Conservation (phyloP, 2,113 vertebrate species). For the Chiloscyllium plagiosum region DNA sequence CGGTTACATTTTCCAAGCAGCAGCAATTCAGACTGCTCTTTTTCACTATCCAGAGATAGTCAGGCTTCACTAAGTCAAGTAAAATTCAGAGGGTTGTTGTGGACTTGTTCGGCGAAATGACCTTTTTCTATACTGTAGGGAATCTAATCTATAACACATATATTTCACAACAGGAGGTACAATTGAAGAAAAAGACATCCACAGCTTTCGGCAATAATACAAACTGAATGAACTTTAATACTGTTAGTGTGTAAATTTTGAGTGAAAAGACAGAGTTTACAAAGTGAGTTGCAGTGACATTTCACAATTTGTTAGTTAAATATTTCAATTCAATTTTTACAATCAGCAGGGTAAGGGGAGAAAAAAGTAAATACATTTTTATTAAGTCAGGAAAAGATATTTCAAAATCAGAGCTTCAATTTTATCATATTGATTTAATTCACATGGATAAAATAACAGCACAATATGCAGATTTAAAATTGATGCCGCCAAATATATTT, state of each 20-base stretch:
- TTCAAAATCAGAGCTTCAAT: constrained; percentile 26
- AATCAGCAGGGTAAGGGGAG: background rate
- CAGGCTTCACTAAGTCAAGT: background rate
- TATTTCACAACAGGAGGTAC: background rate
- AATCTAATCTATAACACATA: too few relatives aligned
- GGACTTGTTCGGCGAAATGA: too few relatives aligned
- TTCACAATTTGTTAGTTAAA: background rate
- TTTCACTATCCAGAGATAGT: background rate
- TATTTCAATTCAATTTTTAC: constrained; percentile 17
- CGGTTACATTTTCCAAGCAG: background rate
- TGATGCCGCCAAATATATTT: background rate
- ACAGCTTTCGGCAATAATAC: background rate
- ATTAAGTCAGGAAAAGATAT: background rate
- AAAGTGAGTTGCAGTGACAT: background rate
- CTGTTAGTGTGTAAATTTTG: background rate
- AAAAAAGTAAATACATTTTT: background rate
- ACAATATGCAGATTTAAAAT: background rate
- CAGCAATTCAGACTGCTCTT: background rate
- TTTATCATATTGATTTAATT: background rate
- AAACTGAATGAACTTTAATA: constrained; percentile 26
- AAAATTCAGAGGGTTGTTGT: background rate
- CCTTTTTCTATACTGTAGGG: too few relatives aligned
- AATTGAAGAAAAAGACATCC: background rate
- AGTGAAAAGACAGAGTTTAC: background rate
- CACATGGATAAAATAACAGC: background rate